Conservation (phyloP, 2,113 vertebrate genomes). For the Lagenorhynchus albirostris region DNA sequence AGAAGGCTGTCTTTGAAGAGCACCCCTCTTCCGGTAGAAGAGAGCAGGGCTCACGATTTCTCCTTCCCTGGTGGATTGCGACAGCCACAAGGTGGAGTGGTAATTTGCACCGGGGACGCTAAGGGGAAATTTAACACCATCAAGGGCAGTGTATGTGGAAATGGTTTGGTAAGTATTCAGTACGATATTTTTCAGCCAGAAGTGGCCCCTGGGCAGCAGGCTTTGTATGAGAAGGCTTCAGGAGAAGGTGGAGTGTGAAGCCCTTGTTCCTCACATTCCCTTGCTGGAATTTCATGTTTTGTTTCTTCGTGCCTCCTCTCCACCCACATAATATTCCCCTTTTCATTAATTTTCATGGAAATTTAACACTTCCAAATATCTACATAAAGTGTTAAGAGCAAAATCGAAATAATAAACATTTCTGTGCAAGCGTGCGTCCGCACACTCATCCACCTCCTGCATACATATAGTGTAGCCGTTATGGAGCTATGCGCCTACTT, state of each 20-base stretch:
- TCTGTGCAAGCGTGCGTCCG: not conserved
- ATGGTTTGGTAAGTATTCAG: not conserved
- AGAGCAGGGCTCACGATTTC: too few species aligned
- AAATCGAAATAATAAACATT: not conserved
- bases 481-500: accelerated
- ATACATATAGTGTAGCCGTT: not conserved
- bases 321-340: not conserved
- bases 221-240: not conserved
- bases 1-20: not conserved
- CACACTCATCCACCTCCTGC: not conserved
- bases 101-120: not conserved
- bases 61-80: not conserved
- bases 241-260: not conserved
- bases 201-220: not conserved
- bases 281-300: not conserved
- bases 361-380: not conserved
- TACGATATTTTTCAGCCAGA: not conserved
- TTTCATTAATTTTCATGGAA: not conserved
- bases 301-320: not conserved
- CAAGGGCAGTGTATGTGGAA: not conserved
- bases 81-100: accelerated
- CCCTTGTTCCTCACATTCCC: not conserved
- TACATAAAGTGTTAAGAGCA: not conserved
- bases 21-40: not conserved
- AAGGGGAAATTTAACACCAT: not conserved